Conservation (phyloP, 2,113 vertebrate species). For the Sinocyclocheilus anshuiensis region DNA sequence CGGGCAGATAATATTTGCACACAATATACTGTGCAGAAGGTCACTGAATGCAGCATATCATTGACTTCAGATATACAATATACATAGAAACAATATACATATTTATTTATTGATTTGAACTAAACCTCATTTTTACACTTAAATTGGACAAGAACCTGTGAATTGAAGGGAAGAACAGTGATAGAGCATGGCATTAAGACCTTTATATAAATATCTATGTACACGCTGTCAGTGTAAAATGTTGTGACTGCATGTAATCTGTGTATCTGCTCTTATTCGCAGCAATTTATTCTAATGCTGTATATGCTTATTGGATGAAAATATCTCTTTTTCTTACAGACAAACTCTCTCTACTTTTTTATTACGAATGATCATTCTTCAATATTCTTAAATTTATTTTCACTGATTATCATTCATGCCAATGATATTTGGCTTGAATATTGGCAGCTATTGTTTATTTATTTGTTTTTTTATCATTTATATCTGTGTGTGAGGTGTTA, state of each 20-base stretch:
- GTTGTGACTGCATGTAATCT: constrained; percentile 39
- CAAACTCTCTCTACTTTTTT: constrained; percentile 22
- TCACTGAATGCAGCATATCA: not conserved
- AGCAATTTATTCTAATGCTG: constrained; percentile 18
- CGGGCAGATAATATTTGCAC: not conserved
- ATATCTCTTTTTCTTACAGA: constrained; percentile 1
- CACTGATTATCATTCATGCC: constrained; percentile 4
- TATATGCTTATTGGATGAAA: constrained; percentile 16
- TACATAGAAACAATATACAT: too few species aligned
- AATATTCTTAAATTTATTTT: not conserved
- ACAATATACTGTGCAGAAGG: not conserved
- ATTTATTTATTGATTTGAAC: constrained; percentile 18
- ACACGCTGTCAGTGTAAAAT: constrained; percentile 38
- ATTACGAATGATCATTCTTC: not conserved
- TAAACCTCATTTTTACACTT: not conserved
- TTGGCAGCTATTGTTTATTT: constrained; percentile 53
- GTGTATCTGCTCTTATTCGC: constrained; percentile 23
- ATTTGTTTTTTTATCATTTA: constrained; percentile 19
- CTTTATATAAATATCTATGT: constrained; percentile 11
- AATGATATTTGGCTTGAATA: constrained; percentile 2
- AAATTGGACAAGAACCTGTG: not conserved
- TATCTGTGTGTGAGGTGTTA: constrained; percentile 27
- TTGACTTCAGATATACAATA: not conserved
- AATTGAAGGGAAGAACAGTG: not conserved
- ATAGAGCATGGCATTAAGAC: constrained; percentile 13